Percentiles rank a stretch among this genome's conserved stretches.
These are phyloP conservation scores for Trichonephila inaurata DNA, from an alignment of 1,140 invertebrate genomes.

Conservation along the genomic window DNA sequence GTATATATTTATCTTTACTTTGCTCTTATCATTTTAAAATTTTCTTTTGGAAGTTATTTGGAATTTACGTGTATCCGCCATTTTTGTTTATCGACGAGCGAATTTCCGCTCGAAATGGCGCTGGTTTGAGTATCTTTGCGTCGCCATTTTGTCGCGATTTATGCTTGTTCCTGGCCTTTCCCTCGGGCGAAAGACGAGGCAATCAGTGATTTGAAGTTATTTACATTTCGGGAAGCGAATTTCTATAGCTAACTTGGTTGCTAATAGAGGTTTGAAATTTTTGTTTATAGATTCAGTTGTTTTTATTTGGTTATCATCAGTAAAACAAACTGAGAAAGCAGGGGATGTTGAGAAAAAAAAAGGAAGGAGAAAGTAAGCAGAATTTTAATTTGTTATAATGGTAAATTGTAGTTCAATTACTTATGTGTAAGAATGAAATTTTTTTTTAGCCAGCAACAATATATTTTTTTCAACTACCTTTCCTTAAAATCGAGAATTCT, in stretches of 20 bases:
- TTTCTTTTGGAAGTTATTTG: not conserved
- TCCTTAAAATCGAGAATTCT: too few relatives aligned
- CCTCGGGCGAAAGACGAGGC: not conserved
- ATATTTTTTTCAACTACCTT: too few relatives aligned
- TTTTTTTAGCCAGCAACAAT: too few relatives aligned
- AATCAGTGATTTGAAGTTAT: not conserved
- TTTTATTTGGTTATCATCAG: not conserved
- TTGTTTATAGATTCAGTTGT: not conserved
- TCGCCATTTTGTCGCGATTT: conserved; percentile 5
- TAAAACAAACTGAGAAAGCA: too few relatives aligned
- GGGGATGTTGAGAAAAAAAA: too few relatives aligned
- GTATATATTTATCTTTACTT: not conserved
- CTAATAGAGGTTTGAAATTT: not conserved
- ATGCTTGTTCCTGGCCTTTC: not conserved
- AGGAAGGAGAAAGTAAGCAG: too few relatives aligned
- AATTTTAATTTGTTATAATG: too few relatives aligned
- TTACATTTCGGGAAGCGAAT: not conserved
- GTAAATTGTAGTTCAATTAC: too few relatives aligned
- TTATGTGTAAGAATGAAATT: too few relatives aligned
- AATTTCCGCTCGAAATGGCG: not conserved
- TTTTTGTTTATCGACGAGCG: not conserved
- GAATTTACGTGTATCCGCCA: not conserved
- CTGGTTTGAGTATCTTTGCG: not conserved
- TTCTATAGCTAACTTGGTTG: not conserved
- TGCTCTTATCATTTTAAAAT: not conserved